phyloP scores from a whole-genome alignment of 2,113 vertebrate species.

The Larimichthys polyactis region DNA sequence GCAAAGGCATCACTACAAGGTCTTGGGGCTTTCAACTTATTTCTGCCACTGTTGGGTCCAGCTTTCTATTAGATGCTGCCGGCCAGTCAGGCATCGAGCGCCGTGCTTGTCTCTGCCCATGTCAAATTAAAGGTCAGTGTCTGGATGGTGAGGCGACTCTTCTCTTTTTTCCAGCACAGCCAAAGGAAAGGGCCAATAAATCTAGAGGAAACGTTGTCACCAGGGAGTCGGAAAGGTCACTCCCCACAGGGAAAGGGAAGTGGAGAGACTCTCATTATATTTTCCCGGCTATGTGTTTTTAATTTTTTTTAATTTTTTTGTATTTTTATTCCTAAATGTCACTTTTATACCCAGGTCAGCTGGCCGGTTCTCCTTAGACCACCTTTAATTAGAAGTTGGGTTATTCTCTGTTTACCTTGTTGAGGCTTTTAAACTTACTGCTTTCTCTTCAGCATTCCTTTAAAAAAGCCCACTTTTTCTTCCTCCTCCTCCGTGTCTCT shows the following conservation, averaged over 20 bases:
- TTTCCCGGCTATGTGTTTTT: slow-evolving; percentile 55
- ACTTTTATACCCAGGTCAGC: slow-evolving; percentile 75
- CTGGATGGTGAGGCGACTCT: slow-evolving; percentile 74
- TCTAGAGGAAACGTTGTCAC: slow-evolving; percentile 81
- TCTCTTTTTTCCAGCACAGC: slow-evolving; percentile 72
- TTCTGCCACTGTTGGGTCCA: slow-evolving; percentile 40
- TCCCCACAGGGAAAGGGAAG: slow-evolving; percentile 73
- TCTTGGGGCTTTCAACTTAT: slow-evolving; percentile 57
- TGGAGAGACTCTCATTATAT: slow-evolving; percentile 82
- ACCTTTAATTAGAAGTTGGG: slow-evolving; percentile 67
- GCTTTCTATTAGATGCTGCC: slow-evolving; percentile 65
- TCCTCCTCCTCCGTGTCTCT: neutral
- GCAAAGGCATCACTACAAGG: slow-evolving; percentile 48
- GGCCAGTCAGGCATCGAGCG: slow-evolving; percentile 32
- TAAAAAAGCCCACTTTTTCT: slow-evolving; percentile 10
- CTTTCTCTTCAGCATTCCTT: slow-evolving; percentile 25
- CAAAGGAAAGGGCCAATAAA: slow-evolving; percentile 79
- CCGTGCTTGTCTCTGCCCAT: slow-evolving; percentile 61
- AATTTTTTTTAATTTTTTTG: neutral
- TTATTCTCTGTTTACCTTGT: slow-evolving; percentile 69
- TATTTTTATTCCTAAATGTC: slow-evolving; percentile 78
- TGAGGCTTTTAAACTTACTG: slow-evolving; percentile 35
- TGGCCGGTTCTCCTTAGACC: slow-evolving; percentile 48
- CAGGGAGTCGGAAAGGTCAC: slow-evolving; percentile 82
- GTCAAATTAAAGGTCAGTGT: slow-evolving; percentile 80